phyloP scores from a whole-genome alignment of 2,888 invertebrate species.

The Falcaria lacertinaria region DNA sequence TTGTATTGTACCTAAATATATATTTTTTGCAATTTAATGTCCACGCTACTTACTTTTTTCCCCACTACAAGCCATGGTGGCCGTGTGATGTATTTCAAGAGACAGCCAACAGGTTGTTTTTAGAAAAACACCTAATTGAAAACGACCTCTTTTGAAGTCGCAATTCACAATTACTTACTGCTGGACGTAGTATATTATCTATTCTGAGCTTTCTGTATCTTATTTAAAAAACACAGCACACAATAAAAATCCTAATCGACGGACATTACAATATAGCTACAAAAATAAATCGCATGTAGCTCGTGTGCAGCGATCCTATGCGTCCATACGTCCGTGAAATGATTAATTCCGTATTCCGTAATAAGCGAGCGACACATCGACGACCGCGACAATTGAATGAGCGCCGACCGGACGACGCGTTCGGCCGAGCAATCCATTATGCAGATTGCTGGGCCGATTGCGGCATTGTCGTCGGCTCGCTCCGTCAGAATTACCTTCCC shows the following conservation, averaged over 20 bases:
- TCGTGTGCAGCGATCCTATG: slow-evolving; percentile 2
- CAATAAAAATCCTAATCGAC: background rate
- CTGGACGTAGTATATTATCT: too few relatives aligned
- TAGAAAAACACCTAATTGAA: too few relatives aligned
- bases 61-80: too few relatives aligned
- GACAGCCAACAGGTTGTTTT: too few relatives aligned
- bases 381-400: slow-evolving; percentile 76
- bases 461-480: slow-evolving; percentile 72
- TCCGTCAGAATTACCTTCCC: slow-evolving; percentile 56
- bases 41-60: too few relatives aligned
- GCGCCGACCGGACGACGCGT: slow-evolving; percentile 66
- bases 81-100: too few relatives aligned
- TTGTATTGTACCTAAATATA: too few relatives aligned
- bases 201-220: background rate
- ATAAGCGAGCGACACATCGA: slow-evolving; percentile 70
- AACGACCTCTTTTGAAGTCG: too few relatives aligned
- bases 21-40: too few relatives aligned
- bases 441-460: slow-evolving; percentile 76
- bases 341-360: slow-evolving; percentile 70
- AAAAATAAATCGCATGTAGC: slow-evolving; percentile 12
- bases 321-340: slow-evolving; percentile 44
- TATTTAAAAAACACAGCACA: background rate
- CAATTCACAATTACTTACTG: too few relatives aligned
- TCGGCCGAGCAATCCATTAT: slow-evolving; percentile 77
- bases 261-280: slow-evolving; percentile 10